These are phyloP conservation scores for Menidia beryllina DNA, from an alignment of 2,113 vertebrate genomes.

Conservation along the genomic window DNA sequence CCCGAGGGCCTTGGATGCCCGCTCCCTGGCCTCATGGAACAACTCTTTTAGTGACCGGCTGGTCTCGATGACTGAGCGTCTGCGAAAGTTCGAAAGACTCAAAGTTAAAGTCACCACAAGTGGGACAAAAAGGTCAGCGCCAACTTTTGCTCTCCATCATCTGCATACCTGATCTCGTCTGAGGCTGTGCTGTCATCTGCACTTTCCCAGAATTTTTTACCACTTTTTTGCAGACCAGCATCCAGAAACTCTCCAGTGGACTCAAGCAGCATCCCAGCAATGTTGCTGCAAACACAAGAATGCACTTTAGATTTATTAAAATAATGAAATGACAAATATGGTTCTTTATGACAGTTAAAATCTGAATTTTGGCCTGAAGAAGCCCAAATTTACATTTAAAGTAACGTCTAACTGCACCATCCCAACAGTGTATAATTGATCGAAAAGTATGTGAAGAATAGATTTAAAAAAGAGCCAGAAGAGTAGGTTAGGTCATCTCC, in stretches of 20 bases:
- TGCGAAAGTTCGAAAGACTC: constrained; percentile 61
- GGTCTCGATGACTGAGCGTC: constrained; percentile 95
- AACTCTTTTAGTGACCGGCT: constrained; percentile 96
- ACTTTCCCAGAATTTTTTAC: constrained; percentile 91
- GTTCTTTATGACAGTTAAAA: too few relatives aligned
- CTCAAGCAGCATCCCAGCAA: constrained; percentile 95
- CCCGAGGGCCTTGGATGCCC: constrained; percentile 96
- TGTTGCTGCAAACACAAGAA: constrained; percentile 85
- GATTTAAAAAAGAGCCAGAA: too few relatives aligned
- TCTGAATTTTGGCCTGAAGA: too few relatives aligned
- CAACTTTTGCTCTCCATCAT: constrained; percentile 1
- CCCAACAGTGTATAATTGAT: too few relatives aligned
- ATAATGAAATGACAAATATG: too few relatives aligned
- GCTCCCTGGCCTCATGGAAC: constrained; percentile 96
- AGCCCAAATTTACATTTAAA: too few relatives aligned
- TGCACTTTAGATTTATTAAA: neutral
- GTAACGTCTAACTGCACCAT: too few relatives aligned
- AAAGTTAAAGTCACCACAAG: neutral
- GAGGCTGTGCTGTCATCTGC: constrained; percentile 92
- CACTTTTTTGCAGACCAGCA: constrained; percentile 90
- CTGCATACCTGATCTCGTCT: constrained; percentile 92
- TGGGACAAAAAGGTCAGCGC: neutral
- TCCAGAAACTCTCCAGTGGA: constrained; percentile 97
- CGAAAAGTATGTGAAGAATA: too few relatives aligned
- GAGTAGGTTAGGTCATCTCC: too few relatives aligned